Percentiles rank a stretch among this genome's conserved stretches.
These are phyloP conservation scores for Sebastes flavidus DNA, from an alignment of 2,797 vertebrate species.

Conservation along the genomic window DNA sequence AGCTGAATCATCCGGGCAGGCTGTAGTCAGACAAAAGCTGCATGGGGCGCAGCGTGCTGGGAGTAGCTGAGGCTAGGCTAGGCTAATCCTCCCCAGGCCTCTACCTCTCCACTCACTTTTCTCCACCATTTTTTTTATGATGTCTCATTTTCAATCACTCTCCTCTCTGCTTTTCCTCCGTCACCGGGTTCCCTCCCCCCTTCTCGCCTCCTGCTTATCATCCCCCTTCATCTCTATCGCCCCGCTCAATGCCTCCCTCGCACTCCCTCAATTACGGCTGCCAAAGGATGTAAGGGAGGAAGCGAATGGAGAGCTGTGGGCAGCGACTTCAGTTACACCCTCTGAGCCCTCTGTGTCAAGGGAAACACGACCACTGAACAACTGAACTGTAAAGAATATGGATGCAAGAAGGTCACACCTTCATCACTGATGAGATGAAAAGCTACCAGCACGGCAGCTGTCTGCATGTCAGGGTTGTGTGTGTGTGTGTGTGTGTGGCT, in stretches of 20 bases:
- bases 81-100: conserved; percentile 53
- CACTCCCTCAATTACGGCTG: conserved; percentile 28
- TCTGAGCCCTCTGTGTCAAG: conserved; percentile 61
- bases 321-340: conserved; percentile 52
- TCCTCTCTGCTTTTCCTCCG: background rate
- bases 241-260: conserved; percentile 11
- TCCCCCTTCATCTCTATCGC: conserved; percentile 47
- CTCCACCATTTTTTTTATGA: background rate
- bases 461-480: conserved; percentile 13
- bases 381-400: conserved; percentile 65
- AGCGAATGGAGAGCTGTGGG: conserved; percentile 24
- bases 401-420: conserved; percentile 55
- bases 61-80: conserved; percentile 43
- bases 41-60: conserved; percentile 56
- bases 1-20: conserved; percentile 48
- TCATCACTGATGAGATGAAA: conserved; percentile 53
- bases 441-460: conserved; percentile 54
- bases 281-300: conserved; percentile 14
- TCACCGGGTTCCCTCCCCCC: background rate
- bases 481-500: background rate
- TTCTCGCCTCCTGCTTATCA: conserved; percentile 24
- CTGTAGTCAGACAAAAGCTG: conserved; percentile 78
- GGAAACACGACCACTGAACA: conserved; percentile 56
- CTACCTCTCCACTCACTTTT: conserved; percentile 23
- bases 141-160: conserved; percentile 33